Conservation (phyloP, 2,113 vertebrate species). For the Lepisosteus osseus region DNA sequence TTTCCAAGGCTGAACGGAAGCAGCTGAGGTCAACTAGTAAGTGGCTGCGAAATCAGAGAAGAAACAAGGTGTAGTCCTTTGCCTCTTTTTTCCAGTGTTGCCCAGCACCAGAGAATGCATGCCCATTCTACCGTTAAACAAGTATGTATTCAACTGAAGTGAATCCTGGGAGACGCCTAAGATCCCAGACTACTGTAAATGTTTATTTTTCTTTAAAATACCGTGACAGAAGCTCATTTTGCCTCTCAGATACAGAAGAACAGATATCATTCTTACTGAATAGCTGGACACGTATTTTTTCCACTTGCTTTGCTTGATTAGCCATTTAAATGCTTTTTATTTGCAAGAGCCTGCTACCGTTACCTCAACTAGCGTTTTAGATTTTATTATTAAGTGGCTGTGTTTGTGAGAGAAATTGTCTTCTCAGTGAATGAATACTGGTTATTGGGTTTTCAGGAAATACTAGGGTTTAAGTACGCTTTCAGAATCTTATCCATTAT, state of each 20-base stretch:
- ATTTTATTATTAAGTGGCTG: too few species aligned
- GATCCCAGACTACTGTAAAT: slow-evolving; percentile 7
- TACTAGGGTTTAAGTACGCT: too few species aligned
- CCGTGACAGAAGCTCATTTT: slow-evolving; percentile 11
- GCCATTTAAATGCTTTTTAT: too few species aligned
- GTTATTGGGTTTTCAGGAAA: too few species aligned
- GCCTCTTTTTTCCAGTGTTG: neutral
- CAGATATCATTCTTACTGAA: neutral
- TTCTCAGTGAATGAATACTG: too few species aligned
- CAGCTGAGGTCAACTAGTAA: slow-evolving; percentile 19
- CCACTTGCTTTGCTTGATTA: too few species aligned
- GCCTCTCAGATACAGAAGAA: neutral
- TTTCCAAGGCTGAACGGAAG: slow-evolving; percentile 2
- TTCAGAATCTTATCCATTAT: too few species aligned
- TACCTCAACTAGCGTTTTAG: too few species aligned
- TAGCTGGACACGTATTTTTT: neutral
- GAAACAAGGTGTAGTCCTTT: slow-evolving; percentile 2
- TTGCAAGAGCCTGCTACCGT: too few species aligned
- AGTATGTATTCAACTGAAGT: neutral
- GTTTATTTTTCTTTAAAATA: slow-evolving; percentile 13
- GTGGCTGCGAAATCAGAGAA: slow-evolving; percentile 23
- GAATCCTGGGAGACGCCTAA: slow-evolving; percentile 6
- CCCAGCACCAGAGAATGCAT: slow-evolving; percentile 1
- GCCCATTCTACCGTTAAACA: neutral
- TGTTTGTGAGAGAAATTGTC: too few species aligned